Conservation (phyloP, 2,797 vertebrate species). For the Lindbergichthys nudifrons region DNA sequence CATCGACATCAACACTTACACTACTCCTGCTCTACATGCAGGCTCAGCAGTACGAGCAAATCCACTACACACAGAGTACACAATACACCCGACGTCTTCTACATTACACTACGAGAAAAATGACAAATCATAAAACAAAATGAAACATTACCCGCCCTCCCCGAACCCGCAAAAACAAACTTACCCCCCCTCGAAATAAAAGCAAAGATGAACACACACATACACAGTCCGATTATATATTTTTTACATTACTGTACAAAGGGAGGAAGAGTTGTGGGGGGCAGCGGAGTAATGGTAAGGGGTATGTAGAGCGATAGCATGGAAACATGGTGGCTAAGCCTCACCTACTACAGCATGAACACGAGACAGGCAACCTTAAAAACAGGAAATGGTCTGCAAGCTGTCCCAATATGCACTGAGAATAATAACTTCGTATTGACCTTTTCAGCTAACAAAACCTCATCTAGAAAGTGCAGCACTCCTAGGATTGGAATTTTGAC, state of each 20-base stretch:
- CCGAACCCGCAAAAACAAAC: slow-evolving; percentile 47
- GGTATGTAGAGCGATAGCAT: slow-evolving; percentile 59
- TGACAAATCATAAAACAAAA: slow-evolving; percentile 66
- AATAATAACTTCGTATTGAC: slow-evolving; percentile 22
- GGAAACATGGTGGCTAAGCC: slow-evolving; percentile 52
- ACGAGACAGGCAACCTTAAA: slow-evolving; percentile 61
- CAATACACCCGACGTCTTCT: slow-evolving; percentile 72
- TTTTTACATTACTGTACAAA: slow-evolving; percentile 85
- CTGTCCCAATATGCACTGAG: slow-evolving; percentile 38
- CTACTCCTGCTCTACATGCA: slow-evolving; percentile 78
- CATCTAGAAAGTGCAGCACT: slow-evolving; percentile 1
- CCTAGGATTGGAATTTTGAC: neutral
- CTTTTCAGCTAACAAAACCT: slow-evolving; percentile 28
- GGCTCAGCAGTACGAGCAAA: slow-evolving; percentile 76
- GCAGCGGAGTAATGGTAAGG: slow-evolving; percentile 60
- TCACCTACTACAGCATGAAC: slow-evolving; percentile 64
- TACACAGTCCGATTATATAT: slow-evolving; percentile 77
- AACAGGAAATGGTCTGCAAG: slow-evolving; percentile 44
- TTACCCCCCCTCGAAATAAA: slow-evolving; percentile 48
- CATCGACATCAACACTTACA: slow-evolving; percentile 78
- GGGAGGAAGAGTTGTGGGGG: slow-evolving; percentile 60
- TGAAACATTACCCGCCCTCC: slow-evolving; percentile 40
- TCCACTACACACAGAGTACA: slow-evolving; percentile 81
- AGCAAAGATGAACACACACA: slow-evolving; percentile 64
- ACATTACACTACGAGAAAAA: slow-evolving; percentile 79